Evolutionary conservation across 2,888 invertebrate species (phyloP).

Genomic region (Xanthia icteritia): DNA sequence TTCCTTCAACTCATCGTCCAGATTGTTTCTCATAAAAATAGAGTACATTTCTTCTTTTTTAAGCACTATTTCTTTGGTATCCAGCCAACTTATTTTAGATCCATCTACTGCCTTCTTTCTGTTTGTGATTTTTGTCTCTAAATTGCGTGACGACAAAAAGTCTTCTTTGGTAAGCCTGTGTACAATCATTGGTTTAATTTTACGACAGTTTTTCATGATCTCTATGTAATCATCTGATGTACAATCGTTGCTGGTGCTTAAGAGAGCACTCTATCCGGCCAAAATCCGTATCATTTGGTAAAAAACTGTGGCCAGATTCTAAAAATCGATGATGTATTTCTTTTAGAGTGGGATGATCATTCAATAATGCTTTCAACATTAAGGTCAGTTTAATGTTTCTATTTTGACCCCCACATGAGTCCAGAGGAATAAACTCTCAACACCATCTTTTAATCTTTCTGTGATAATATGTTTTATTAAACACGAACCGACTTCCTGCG

Average conservation of each 20-base stretch:
- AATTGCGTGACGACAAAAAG: conserved; percentile 35
- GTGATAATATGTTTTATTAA: conserved; percentile 49
- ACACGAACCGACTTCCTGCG: conserved; percentile 62
- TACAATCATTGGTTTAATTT: conserved; percentile 36
- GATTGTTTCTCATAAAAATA: conserved; percentile 44
- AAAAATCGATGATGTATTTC: conserved; percentile 50
- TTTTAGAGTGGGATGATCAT: conserved; percentile 54
- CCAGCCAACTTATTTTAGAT: conserved; percentile 45
- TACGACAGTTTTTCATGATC: conserved; percentile 37
- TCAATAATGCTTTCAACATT: conserved; percentile 58
- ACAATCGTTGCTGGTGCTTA: conserved; percentile 40
- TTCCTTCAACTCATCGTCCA: too few species aligned
- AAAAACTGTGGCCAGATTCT: conserved; percentile 57
- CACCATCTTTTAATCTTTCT: conserved; percentile 36
- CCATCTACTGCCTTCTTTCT: conserved; percentile 37
- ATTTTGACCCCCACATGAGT: conserved; percentile 48
- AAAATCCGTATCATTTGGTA: conserved; percentile 56
- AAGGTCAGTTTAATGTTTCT: conserved; percentile 60
- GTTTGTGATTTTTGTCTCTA: conserved; percentile 39
- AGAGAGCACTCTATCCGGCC: conserved; percentile 49
- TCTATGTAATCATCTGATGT: conserved; percentile 43
- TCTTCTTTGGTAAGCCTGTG: conserved; percentile 36
- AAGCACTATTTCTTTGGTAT: conserved; percentile 45
- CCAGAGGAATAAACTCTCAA: conserved; percentile 13
- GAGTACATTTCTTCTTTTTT: conserved; percentile 39